Evolutionary conservation across 2,888 invertebrate genomes (phyloP), one percentile per base, ranked within the genome.

Genomic region (Orthonychiurus folsomi): DNA sequence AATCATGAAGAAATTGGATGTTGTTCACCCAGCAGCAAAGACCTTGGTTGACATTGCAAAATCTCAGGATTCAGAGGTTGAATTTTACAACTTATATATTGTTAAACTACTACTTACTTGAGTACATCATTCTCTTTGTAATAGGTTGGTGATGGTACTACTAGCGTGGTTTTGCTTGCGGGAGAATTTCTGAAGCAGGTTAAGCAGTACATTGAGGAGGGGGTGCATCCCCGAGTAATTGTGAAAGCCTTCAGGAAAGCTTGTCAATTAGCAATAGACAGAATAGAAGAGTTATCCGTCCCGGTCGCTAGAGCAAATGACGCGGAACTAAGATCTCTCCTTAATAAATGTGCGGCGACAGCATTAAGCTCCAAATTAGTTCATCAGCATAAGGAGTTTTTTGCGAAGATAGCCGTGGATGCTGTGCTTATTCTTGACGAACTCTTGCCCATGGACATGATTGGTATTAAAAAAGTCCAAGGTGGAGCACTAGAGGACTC

Each of bases 31-130:
- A 0, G 99, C 99, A 24, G 99, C 96, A 0, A 94, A 91, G 78
- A 95, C 93, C 0, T 79, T 99, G 69, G 97, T 99, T 2, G 99
- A 99, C 76, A 99, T 99, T 73, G 99, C 99, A 24, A 95, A 94
- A 77, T 97, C 97, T 50, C 99, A 99, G 78, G 96, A 96, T 82
- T 93, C 93, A 26, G 96, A 96, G 86, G 95, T 89, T 76, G 24
- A 53, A 53, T 53, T 53, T 20, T 15, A 25, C 9, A n/a, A 52
- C 20, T 12, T 52, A 21, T 52, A 21, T 52, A 52, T 21, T 12
- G 20, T 52, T 21, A n/a, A n/a, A n/a, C n/a, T n/a, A n/a, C n/a
- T n/a, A n/a, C n/a, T n/a, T n/a, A n/a, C n/a, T n/a, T n/a, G n/a
- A n/a, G n/a, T n/a, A 5, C 9, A 24, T 60, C 53, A 53, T 54